Evolutionary conservation across 2,888 invertebrate genomes (phyloP).

Genomic region (Amphipoea lucens): DNA sequence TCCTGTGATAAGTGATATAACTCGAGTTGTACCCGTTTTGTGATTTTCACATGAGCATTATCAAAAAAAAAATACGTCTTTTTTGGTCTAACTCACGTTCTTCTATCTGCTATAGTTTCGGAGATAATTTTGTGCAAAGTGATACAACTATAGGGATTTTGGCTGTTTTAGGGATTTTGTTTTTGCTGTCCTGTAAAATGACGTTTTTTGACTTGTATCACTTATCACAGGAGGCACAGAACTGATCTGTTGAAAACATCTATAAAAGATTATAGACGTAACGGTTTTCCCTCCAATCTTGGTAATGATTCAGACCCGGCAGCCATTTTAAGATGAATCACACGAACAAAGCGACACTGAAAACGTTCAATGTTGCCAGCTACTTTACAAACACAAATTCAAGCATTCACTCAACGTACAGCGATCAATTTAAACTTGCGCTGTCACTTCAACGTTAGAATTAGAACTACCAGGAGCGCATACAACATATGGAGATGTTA

Average conservation of each 20-base stretch:
- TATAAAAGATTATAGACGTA: not conserved
- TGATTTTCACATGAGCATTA: too few species aligned
- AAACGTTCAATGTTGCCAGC: not conserved
- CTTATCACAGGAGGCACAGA: too few species aligned
- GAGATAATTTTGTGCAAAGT: too few species aligned
- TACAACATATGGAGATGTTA: conserved; percentile 7
- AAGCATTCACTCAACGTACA: conserved; percentile 7
- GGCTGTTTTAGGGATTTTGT: too few species aligned
- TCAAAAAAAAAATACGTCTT: too few species aligned
- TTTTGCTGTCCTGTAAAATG: too few species aligned
- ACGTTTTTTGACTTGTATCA: too few species aligned
- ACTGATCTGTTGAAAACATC: not conserved
- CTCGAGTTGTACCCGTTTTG: too few species aligned
- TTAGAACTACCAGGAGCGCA: conserved; percentile 28
- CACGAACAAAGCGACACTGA: not conserved
- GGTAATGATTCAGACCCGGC: conserved; percentile 9
- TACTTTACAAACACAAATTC: conserved; percentile 9
- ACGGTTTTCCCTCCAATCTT: conserved; percentile 11
- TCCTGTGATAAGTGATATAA: too few species aligned
- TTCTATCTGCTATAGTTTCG: too few species aligned
- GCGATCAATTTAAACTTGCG: conserved; percentile 40
- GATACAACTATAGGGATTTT: too few species aligned
- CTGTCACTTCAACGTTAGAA: conserved; percentile 11
- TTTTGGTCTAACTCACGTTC: too few species aligned
- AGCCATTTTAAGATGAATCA: conserved; percentile 27